Evolutionary conservation across 2,113 vertebrate species (phyloP), one percentile per base, ranked within the genome.

Genomic region (Tursiops truncatus): DNA sequence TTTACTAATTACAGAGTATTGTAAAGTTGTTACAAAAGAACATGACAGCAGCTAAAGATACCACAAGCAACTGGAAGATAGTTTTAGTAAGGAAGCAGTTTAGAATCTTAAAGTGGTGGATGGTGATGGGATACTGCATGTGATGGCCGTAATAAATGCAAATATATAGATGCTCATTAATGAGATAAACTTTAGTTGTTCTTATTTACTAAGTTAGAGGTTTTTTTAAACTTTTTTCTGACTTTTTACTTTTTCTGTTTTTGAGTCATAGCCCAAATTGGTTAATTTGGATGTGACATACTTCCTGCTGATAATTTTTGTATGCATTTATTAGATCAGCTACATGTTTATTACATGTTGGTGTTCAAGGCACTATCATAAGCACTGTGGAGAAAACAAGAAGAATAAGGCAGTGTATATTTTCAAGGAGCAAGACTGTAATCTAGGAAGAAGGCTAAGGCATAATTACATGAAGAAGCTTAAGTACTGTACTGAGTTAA

Each of bases 391-490:
- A 93, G 65, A 53, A 89, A 94, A 92, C 5, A 81, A 91, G 63
- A 76, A 91, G 41, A 81, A 77, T 47, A 82, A 31, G 25, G n/a
- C 7, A 71, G 53, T 44, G 3, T 76, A 5, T 89, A 41, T 85
- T 95, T 26, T 96, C 25, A 89, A 44, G 62, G 73, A 89, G 65
- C 53, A 83, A 83, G 90, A 80, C 82, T 82, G 4, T 94, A 89
- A 58, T 81, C 62, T 91, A 56, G 68, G 80, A 89, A 74, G 73
- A 60, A 77, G 41, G 28, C 26, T 89, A 83, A 96, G 93, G 26
- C 58, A 65, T 84, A 90, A 91, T 93, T 91, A 84, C 21, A 25
- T 67, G 89, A 97, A 96, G 91, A 95, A 50, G 26, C 28, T 68
- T n/a, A 76, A 21, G 38, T 83, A 31, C 4, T 81, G 25, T 87